phyloP scores from a whole-genome alignment of 2,888 invertebrate species.

The Timema cristinae region DNA sequence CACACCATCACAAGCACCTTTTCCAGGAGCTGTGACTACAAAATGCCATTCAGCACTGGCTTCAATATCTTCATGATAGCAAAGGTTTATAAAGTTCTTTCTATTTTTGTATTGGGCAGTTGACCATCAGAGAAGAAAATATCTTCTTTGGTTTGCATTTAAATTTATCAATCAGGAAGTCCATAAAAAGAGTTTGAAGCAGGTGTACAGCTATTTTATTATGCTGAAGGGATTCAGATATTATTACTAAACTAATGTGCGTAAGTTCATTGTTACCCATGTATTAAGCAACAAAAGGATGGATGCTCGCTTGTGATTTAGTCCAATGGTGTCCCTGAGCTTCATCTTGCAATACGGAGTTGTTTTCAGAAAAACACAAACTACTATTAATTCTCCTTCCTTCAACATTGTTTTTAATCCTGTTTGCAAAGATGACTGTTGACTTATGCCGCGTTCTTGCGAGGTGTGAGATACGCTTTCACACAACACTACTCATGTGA shows the following conservation, averaged over 20 bases:
- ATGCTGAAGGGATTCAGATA: conserved; percentile 31
- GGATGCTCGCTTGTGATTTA: conserved; percentile 30
- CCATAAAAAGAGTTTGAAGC: conserved; percentile 27
- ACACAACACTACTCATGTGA: no score
- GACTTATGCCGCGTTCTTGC: no score
- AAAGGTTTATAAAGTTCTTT: not conserved
- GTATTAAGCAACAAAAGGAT: conserved; percentile 32
- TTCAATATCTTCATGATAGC: no score
- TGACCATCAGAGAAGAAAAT: not conserved
- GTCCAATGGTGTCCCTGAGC: conserved; percentile 32
- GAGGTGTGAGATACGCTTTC: no score
- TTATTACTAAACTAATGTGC: conserved; percentile 21
- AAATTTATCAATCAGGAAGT: conserved; percentile 14
- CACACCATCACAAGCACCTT: no score
- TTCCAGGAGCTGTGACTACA: no score
- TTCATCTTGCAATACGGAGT: conserved; percentile 31
- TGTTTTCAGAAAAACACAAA: conserved; percentile 33
- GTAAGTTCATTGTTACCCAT: conserved; percentile 14
- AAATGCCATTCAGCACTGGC: no score
- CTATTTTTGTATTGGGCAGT: not conserved
- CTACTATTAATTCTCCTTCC: not conserved
- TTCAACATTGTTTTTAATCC: not conserved
- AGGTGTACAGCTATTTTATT: conserved; percentile 30
- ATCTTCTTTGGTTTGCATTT: not conserved
- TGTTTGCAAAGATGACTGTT: conserved; percentile 13